These are phyloP conservation scores for Sander vitreus DNA, from an alignment of 2,113 vertebrate species.

Conservation along the genomic window DNA sequence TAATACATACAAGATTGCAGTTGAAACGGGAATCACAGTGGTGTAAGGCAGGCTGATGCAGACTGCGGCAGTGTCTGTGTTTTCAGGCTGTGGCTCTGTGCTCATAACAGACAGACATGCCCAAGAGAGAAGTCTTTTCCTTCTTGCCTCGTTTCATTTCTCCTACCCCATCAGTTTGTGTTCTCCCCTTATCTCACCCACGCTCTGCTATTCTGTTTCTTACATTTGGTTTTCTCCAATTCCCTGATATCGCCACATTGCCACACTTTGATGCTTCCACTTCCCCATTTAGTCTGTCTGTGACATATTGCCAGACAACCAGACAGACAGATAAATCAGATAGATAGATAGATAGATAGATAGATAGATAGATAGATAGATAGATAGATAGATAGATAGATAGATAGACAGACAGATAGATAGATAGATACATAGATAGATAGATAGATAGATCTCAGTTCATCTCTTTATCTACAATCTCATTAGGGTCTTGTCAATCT, in stretches of 20 bases:
- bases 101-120: conserved; percentile 53
- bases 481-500: conserved; percentile 77
- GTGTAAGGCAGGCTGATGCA: conserved; percentile 61
- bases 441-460: conserved; percentile 3
- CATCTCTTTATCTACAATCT: conserved; percentile 61
- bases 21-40: conserved; percentile 69
- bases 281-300: conserved; percentile 49
- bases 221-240: conserved; percentile 35
- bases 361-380: conserved; percentile 16
- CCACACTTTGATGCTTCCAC: conserved; percentile 44
- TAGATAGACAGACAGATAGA: conserved; percentile 23
- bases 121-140: conserved; percentile 62
- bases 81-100: conserved; percentile 57
- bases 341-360: conserved; percentile 33
- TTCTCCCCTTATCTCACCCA: conserved; percentile 35
- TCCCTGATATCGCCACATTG: conserved; percentile 27
- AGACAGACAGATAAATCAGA: conserved; percentile 31
- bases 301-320: conserved; percentile 30
- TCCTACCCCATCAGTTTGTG: conserved; percentile 23
- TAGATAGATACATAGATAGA: conserved; percentile 29
- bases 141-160: conserved; percentile 59
- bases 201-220: conserved; percentile 18
- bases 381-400: conserved; percentile 16
- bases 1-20: conserved; percentile 72
- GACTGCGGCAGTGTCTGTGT: conserved; percentile 64